phyloP scores from a whole-genome alignment of 2,113 vertebrate genomes.

The Sylvicapra grimmia region DNA sequence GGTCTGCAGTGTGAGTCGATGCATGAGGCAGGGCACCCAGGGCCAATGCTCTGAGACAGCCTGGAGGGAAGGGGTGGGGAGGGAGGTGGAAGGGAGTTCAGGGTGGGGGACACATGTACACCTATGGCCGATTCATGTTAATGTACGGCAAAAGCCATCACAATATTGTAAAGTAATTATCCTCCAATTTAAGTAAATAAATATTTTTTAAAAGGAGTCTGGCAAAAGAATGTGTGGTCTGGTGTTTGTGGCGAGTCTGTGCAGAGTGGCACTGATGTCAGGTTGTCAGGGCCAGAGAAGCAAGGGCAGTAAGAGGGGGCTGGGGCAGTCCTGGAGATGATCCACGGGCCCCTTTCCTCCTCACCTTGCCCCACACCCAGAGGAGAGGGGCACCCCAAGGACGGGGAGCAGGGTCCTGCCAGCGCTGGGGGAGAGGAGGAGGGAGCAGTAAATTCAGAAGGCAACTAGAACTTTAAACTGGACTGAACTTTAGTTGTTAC shows the following conservation, averaged over 20 bases:
- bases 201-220: neutral
- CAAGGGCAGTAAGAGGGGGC: neutral
- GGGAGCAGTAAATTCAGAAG: neutral
- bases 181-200: neutral
- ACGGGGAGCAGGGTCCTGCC: neutral
- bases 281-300: neutral
- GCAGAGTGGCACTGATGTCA: neutral
- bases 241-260: neutral
- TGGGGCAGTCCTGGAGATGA: neutral
- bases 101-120: neutral
- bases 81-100: neutral
- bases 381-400: neutral
- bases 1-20: neutral
- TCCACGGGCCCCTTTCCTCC: neutral
- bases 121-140: neutral
- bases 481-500: neutral
- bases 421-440: neutral
- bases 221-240: neutral
- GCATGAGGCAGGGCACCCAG: neutral
- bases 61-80: neutral
- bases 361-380: neutral
- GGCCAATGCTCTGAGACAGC: neutral
- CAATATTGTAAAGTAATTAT: neutral
- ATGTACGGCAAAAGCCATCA: neutral
- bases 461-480: neutral